phyloP scores from a whole-genome alignment of 2,113 vertebrate genomes.

The Amazona guildingii region DNA sequence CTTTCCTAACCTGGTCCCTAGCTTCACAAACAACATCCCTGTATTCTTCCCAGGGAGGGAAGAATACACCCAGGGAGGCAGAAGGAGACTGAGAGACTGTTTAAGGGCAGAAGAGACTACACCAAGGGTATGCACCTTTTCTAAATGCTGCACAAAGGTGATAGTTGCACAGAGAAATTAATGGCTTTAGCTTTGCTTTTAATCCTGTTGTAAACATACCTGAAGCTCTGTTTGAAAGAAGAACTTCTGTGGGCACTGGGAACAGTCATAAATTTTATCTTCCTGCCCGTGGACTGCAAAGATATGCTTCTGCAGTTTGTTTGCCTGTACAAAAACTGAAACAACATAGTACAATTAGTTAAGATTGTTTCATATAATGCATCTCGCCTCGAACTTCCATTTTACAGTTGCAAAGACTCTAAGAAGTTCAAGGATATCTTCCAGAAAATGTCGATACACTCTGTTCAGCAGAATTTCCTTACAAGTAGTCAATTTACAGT shows the following conservation, averaged over 20 bases:
- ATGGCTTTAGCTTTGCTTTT: slow-evolving; percentile 2
- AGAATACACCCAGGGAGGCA: background rate
- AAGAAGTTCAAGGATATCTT: slow-evolving; percentile 76
- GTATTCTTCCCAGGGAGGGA: too few species aligned
- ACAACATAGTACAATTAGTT: slow-evolving; percentile 19
- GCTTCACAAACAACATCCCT: too few species aligned
- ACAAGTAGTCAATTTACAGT: slow-evolving; percentile 83
- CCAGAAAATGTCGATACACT: slow-evolving; percentile 78
- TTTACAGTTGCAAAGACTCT: background rate
- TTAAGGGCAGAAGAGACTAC: background rate
- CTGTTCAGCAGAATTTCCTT: slow-evolving; percentile 82
- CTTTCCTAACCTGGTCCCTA: too few species aligned
- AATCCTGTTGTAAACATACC: slow-evolving; percentile 76
- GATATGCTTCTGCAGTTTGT: slow-evolving; percentile 99
- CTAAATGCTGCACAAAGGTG: background rate
- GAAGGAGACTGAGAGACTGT: background rate
- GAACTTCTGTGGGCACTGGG: slow-evolving; percentile 99
- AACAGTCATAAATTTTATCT: slow-evolving; percentile 99
- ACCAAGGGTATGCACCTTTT: background rate
- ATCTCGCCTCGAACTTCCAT: background rate
- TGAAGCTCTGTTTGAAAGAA: slow-evolving; percentile 99
- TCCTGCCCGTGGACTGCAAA: slow-evolving; percentile 97
- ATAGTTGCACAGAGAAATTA: background rate
- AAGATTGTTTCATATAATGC: background rate
- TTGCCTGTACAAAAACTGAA: slow-evolving; percentile 97